A percentile compares a stretch with the other conserved stretches of the same genome.
These are phyloP conservation scores for Sinonovacula constricta DNA, from an alignment of 1,140 invertebrate species.

Conservation along the genomic window DNA sequence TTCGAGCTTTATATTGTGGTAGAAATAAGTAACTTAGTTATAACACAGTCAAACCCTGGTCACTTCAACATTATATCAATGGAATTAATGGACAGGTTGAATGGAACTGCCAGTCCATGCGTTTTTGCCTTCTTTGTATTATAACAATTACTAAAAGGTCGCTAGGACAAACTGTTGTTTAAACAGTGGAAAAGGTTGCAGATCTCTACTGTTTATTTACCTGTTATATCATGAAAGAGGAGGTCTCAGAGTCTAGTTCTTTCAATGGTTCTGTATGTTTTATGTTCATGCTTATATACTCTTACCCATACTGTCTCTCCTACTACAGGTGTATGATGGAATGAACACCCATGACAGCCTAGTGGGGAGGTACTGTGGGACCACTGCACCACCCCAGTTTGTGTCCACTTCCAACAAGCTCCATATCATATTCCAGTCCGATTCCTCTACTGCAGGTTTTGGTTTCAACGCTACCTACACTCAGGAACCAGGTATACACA, in stretches of 20 bases:
- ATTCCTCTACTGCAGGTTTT: constrained; percentile 91
- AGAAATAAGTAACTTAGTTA: no score
- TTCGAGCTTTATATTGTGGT: no score
- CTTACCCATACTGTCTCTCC: neutral
- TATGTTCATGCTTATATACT: neutral
- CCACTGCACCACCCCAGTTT: constrained; percentile 88
- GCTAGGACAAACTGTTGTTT: neutral
- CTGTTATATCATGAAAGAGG: neutral
- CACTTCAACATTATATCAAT: no score
- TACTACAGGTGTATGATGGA: constrained; percentile 91
- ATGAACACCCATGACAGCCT: constrained; percentile 88
- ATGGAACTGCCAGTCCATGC: no score
- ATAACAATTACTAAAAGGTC: neutral
- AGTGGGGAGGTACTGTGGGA: constrained; percentile 94
- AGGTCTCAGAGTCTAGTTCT: neutral
- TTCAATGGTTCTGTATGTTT: neutral
- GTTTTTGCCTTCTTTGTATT: neutral
- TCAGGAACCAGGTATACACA: constrained; percentile 79
- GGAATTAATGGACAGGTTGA: no score
- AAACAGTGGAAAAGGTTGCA: neutral
- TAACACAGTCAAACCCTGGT: no score
- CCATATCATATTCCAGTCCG: constrained; percentile 96
- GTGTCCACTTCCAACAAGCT: constrained; percentile 93
- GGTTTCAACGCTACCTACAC: constrained; percentile 93
- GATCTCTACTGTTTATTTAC: neutral